phyloP scores from a whole-genome alignment of 35 echinoderm and acorn worm species.

The Lytechinus variegatus region DNA sequence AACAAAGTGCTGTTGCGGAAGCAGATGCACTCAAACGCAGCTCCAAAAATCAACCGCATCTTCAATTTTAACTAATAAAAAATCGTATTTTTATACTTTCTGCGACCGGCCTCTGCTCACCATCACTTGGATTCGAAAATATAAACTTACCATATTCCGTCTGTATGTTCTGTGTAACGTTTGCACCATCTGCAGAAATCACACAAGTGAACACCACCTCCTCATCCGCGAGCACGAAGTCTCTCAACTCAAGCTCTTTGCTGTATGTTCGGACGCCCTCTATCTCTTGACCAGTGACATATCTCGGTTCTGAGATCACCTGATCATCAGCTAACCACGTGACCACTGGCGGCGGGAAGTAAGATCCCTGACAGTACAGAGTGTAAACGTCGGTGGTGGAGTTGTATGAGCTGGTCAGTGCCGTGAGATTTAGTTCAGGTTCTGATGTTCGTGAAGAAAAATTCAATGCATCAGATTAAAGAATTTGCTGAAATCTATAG shows the following conservation, averaged over 20 bases:
- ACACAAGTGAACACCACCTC: slow-evolving; percentile 38
- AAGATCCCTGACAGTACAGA: slow-evolving; percentile 22
- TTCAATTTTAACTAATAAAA: not conserved
- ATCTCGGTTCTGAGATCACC: not conserved
- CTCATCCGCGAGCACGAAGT: slow-evolving; percentile 1
- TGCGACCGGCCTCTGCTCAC: too few species aligned
- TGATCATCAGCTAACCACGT: slow-evolving; percentile 34
- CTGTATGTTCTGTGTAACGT: slow-evolving; percentile 13
- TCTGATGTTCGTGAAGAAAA: not conserved
- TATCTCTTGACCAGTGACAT: not conserved
- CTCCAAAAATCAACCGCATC: not conserved
- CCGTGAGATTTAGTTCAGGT: not conserved
- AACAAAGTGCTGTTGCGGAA: too few species aligned
- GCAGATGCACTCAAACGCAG: not conserved
- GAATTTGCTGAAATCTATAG: not conserved
- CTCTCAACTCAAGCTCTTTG: not conserved
- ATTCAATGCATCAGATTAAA: not conserved
- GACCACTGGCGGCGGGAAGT: slow-evolving; percentile 31
- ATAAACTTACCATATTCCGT: slow-evolving; percentile 24
- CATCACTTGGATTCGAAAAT: not conserved
- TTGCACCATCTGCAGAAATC: not conserved
- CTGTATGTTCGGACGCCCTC: not conserved
- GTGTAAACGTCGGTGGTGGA: not conserved
- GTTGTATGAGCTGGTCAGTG: slow-evolving; percentile 1
- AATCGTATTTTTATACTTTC: too few species aligned